These are phyloP conservation scores for Sphenodon punctatus DNA, from an alignment of 2,797 vertebrate genomes.

Conservation along the genomic window DNA sequence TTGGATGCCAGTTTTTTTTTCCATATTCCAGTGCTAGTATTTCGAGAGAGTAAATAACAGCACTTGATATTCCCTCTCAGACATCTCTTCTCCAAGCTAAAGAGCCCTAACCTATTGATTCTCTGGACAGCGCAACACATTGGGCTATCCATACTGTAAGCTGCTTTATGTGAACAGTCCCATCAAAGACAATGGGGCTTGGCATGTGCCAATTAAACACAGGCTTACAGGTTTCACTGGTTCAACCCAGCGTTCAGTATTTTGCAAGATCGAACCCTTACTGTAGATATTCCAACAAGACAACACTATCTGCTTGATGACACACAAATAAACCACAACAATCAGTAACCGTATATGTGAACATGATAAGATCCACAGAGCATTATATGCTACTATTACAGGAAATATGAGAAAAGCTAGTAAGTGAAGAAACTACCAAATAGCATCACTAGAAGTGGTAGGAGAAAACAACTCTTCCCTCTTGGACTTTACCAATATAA, in stretches of 20 bases:
- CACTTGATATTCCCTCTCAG: too few relatives aligned
- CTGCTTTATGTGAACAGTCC: neutral
- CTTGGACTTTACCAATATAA: conserved; percentile 10
- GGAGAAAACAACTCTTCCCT: conserved; percentile 38
- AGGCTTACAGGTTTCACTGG: neutral
- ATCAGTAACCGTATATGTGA: neutral
- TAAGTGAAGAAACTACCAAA: conserved; percentile 30
- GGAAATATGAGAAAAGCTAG: conserved; percentile 3
- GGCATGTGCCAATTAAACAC: neutral
- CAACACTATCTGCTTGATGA: neutral
- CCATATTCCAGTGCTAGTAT: too few relatives aligned
- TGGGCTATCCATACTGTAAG: too few relatives aligned
- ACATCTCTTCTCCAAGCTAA: too few relatives aligned
- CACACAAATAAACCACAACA: neutral
- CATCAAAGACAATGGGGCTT: neutral
- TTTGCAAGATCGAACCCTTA: neutral
- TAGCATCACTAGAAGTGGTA: neutral
- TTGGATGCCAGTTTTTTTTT: too few relatives aligned
- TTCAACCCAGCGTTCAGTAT: neutral
- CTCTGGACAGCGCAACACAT: too few relatives aligned
- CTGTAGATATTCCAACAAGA: neutral
- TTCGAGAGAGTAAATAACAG: too few relatives aligned
- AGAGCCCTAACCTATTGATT: too few relatives aligned
- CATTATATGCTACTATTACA: neutral
- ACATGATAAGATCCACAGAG: neutral